Evolutionary conservation across 1,140 invertebrate species (phyloP).

Genomic region (Drosophila subobscura): DNA sequence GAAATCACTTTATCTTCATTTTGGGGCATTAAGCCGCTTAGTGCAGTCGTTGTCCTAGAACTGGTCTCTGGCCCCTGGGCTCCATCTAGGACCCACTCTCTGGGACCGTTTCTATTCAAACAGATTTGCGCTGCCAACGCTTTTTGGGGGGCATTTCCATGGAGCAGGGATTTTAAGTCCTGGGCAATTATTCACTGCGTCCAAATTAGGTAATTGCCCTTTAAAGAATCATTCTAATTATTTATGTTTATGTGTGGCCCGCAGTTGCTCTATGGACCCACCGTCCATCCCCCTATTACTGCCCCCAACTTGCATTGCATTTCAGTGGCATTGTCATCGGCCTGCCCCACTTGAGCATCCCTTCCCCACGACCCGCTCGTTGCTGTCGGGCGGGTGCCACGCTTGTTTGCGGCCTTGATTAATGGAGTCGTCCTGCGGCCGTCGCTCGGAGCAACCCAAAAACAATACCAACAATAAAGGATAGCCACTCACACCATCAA

Average conservation of each 20-base stretch:
- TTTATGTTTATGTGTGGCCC: slow-evolving; percentile 69
- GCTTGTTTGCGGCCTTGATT: slow-evolving; percentile 80
- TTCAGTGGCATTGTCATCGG: slow-evolving; percentile 53
- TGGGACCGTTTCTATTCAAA: slow-evolving; percentile 45
- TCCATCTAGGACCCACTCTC: background rate
- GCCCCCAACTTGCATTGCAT: slow-evolving; percentile 49
- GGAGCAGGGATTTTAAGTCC: slow-evolving; percentile 16
- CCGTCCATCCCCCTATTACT: background rate
- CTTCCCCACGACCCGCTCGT: background rate
- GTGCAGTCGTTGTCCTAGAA: slow-evolving; percentile 53
- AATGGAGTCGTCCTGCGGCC: slow-evolving; percentile 78
- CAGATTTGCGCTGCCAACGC: slow-evolving; percentile 46
- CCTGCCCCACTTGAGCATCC: slow-evolving; percentile 9
- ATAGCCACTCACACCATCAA: background rate
- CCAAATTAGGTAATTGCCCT: slow-evolving; percentile 81
- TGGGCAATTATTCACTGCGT: slow-evolving; percentile 77
- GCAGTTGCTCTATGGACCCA: background rate
- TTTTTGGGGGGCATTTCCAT: background rate
- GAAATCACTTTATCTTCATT: slow-evolving; percentile 78
- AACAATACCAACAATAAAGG: slow-evolving; percentile 12
- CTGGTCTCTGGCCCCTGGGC: slow-evolving; percentile 4
- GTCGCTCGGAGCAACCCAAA: slow-evolving; percentile 22
- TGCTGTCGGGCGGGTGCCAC: slow-evolving; percentile 20
- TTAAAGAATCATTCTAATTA: slow-evolving; percentile 82
- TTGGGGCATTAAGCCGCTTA: slow-evolving; percentile 75